Conservation (phyloP, 2,797 vertebrate species). For the Girardinus metallicus region DNA sequence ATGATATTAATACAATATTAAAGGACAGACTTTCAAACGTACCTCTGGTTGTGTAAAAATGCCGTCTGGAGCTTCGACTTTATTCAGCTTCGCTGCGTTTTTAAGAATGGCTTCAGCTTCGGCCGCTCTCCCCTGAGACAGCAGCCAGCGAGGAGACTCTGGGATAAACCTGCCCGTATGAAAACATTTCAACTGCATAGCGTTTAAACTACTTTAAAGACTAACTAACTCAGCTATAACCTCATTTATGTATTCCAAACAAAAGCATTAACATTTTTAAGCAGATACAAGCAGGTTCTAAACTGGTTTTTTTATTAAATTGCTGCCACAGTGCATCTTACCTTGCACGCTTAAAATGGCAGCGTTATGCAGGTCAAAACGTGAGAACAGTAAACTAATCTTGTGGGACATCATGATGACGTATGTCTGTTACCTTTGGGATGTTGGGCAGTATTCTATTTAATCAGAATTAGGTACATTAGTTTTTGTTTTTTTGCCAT, state of each 20-base stretch:
- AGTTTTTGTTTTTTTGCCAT: not conserved
- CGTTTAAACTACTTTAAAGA: not conserved
- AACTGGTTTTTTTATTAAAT: not conserved
- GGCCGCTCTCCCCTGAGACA: slow-evolving; percentile 85
- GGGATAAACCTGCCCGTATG: slow-evolving; percentile 84
- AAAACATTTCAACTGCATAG: not conserved
- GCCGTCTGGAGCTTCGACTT: slow-evolving; percentile 77
- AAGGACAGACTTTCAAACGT: not conserved
- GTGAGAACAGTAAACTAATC: not conserved
- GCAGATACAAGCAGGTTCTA: not conserved
- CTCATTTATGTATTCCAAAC: not conserved
- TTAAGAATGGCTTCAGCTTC: slow-evolving; percentile 89
- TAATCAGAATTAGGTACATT: not conserved
- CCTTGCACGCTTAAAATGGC: not conserved
- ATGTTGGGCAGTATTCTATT: not conserved
- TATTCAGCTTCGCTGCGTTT: slow-evolving; percentile 84
- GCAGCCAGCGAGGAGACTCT: slow-evolving; percentile 92
- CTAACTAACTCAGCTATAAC: not conserved
- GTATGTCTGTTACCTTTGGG: not conserved
- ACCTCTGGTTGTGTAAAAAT: slow-evolving; percentile 88
- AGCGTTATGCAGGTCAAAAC: not conserved
- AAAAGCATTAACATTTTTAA: not conserved
- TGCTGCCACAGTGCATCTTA: not conserved
- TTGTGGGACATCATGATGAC: not conserved
- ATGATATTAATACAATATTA: not conserved